phyloP scores from a whole-genome alignment of 2,113 vertebrate species.

The Machaerirhynchus nigripectus region DNA sequence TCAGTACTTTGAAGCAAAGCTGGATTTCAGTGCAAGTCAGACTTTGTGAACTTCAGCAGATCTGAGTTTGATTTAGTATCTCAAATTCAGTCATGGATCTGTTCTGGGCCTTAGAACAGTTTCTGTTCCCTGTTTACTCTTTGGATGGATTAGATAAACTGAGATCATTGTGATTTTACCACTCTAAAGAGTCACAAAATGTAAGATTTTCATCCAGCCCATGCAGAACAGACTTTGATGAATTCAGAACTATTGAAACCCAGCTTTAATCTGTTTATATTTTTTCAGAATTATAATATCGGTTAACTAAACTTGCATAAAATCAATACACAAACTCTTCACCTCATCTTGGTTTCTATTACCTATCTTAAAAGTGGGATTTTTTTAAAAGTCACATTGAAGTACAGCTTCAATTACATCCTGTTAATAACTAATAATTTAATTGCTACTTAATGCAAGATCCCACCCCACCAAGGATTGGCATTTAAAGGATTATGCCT shows the following conservation, averaged over 20 bases:
- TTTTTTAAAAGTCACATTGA: not conserved
- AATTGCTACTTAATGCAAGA: slow-evolving; percentile 21
- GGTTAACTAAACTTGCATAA: not conserved
- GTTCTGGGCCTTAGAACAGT: not conserved
- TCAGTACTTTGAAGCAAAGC: not conserved
- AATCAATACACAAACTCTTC: not conserved
- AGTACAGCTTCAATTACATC: slow-evolving; percentile 27
- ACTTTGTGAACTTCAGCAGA: not conserved
- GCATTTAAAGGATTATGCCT: slow-evolving; percentile 39
- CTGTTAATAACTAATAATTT: slow-evolving; percentile 52
- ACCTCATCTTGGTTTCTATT: not conserved
- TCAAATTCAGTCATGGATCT: not conserved
- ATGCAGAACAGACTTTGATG: not conserved
- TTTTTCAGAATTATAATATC: not conserved
- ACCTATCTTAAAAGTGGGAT: not conserved
- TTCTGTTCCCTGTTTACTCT: not conserved
- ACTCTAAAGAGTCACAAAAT: not conserved
- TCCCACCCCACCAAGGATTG: slow-evolving; percentile 9
- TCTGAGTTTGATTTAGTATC: not conserved
- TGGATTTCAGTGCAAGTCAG: not conserved
- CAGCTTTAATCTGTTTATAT: not conserved
- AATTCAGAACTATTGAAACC: not conserved
- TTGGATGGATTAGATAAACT: not conserved
- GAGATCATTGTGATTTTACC: not conserved
- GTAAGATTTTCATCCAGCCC: not conserved